A percentile compares a stretch with the other conserved stretches of the same genome.
These are phyloP conservation scores for Anthoscopus minutus DNA, from an alignment of 2,113 vertebrate species.

Conservation along the genomic window DNA sequence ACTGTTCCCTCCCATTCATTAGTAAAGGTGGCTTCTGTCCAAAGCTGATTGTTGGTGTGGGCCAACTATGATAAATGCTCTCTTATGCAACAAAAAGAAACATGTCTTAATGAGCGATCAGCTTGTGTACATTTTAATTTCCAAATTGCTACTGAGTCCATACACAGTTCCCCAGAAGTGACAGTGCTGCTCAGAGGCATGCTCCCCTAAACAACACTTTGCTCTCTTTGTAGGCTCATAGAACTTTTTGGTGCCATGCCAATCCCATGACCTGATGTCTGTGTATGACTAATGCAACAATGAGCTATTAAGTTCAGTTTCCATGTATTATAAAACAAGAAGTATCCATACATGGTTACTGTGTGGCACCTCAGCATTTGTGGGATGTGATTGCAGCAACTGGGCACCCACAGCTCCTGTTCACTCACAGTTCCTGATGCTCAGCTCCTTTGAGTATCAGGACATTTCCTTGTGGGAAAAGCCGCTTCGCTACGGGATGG, in stretches of 20 bases:
- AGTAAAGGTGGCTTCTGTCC: slow-evolving; percentile 47
- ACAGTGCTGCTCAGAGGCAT: background rate
- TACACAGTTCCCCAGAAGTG: background rate
- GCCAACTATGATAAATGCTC: slow-evolving; percentile 56
- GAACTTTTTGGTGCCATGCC: background rate
- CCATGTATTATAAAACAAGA: background rate
- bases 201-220: background rate
- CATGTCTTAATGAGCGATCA: slow-evolving; percentile 28
- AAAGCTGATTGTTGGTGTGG: slow-evolving; percentile 35
- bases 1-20: slow-evolving; percentile 50
- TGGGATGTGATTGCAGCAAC: background rate
- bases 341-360: rapidly evolving
- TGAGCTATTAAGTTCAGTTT: background rate
- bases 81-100: slow-evolving; percentile 18
- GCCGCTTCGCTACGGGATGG: rapidly evolving
- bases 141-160: background rate
- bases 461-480: background rate
- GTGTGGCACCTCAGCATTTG: background rate
- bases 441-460: background rate
- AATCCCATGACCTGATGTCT: background rate
- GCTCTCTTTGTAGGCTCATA: background rate
- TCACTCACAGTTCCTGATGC: background rate
- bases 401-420: background rate
- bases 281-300: background rate
- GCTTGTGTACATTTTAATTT: slow-evolving; percentile 47